Evolutionary conservation across 2,797 vertebrate species (phyloP).

Genomic region (Pangasius larnaudii): DNA sequence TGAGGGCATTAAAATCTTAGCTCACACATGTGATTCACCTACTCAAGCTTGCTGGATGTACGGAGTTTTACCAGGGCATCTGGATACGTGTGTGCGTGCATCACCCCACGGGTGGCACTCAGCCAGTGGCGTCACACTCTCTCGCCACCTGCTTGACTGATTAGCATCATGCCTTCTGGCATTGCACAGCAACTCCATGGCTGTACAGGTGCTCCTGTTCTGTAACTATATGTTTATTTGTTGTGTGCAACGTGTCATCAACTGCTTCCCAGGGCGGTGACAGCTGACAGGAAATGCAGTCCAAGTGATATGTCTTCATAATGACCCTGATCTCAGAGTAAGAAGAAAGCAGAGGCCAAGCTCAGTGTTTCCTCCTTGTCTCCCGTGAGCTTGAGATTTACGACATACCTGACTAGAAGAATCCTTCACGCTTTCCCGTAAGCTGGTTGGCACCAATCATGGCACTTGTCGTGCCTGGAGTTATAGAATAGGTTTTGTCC

Average conservation of each 20-base stretch:
- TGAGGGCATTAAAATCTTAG: neutral
- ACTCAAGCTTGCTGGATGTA: neutral
- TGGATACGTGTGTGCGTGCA: conserved; percentile 44
- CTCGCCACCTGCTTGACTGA: conserved; percentile 43
- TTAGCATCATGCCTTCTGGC: conserved; percentile 8
- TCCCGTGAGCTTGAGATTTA: conserved; percentile 16
- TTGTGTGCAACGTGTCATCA: neutral
- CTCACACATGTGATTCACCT: neutral
- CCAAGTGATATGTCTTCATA: neutral
- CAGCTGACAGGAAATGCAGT: neutral
- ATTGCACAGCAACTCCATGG: conserved; percentile 30
- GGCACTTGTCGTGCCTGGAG: conserved; percentile 58
- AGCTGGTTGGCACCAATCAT: conserved; percentile 44
- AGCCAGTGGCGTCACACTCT: conserved; percentile 64
- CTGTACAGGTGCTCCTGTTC: conserved; percentile 19
- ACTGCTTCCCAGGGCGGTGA: no score
- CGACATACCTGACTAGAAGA: neutral
- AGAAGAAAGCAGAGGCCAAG: neutral
- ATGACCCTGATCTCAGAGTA: neutral
- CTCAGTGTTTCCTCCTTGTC: neutral
- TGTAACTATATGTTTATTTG: neutral
- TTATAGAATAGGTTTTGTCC: neutral
- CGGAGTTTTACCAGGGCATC: conserved; percentile 59
- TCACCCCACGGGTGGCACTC: conserved; percentile 68
- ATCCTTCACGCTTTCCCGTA: neutral